These are phyloP conservation scores for Muschampia plurimacula DNA, from an alignment of 2,888 invertebrate species.

Conservation along the genomic window DNA sequence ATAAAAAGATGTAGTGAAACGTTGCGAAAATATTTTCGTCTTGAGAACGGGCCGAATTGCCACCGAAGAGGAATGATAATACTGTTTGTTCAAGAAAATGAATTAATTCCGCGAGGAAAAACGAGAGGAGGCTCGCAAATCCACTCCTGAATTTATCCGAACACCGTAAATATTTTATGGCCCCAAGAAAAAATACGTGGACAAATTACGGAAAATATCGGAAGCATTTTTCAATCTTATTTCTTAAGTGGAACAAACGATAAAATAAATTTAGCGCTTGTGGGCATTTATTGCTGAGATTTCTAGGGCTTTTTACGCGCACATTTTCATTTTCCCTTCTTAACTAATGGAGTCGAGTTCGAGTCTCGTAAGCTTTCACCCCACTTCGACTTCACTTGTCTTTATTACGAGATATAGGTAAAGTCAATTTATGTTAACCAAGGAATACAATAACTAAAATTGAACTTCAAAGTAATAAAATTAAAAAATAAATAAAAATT, in stretches of 20 bases:
- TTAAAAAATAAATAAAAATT: too few relatives aligned
- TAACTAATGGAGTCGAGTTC: conserved; percentile 41
- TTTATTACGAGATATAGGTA: conserved; percentile 23
- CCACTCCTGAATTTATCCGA: conserved; percentile 74
- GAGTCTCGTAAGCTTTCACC: conserved; percentile 24
- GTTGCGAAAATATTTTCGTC: conserved; percentile 15
- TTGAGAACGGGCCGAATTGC: conserved; percentile 19
- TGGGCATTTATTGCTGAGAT: conserved; percentile 82
- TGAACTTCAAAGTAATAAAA: too few relatives aligned
- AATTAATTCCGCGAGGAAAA: conserved; percentile 75
- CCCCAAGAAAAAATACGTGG: conserved; percentile 70
- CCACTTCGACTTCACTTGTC: conserved; percentile 7
- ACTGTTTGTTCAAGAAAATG: conserved; percentile 73
- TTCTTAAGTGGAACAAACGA: conserved; percentile 83
- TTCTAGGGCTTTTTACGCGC: conserved; percentile 65
- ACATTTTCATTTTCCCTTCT: conserved; percentile 42
- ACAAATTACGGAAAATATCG: conserved; percentile 78
- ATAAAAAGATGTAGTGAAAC: neutral
- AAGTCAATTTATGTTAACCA: neutral
- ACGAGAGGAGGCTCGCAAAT: conserved; percentile 63
- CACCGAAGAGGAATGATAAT: conserved; percentile 56
- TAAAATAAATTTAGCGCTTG: conserved; percentile 82
- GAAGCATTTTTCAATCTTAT: conserved; percentile 82
- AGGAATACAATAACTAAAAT: neutral
- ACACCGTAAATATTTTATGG: conserved; percentile 83